These are phyloP conservation scores for Chaetodon trifasciatus DNA, from an alignment of 2,797 vertebrate genomes.

Conservation along the genomic window DNA sequence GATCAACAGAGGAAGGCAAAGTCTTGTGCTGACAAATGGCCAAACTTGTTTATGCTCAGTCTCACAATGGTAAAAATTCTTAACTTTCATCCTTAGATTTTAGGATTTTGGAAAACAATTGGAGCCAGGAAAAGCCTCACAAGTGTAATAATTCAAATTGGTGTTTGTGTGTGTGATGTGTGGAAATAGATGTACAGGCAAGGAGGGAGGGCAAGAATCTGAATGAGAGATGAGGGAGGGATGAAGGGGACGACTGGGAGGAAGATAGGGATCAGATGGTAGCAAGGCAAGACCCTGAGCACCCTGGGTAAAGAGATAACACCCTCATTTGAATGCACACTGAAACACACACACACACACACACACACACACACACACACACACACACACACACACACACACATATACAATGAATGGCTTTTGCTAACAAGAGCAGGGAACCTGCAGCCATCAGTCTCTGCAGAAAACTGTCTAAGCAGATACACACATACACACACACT, in stretches of 20 bases:
- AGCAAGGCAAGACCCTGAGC: constrained; percentile 61
- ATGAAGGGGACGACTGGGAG: constrained; percentile 36
- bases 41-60: neutral
- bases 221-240: constrained; percentile 43
- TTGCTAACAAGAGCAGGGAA: constrained; percentile 36
- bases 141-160: constrained; percentile 9
- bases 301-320: constrained; percentile 69
- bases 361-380: neutral
- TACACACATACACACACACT: neutral
- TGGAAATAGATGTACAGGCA: constrained; percentile 15
- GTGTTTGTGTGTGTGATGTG: constrained; percentile 20
- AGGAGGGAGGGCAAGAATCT: constrained; percentile 45
- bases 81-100: neutral
- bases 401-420: constrained; percentile 24
- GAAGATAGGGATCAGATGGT: constrained; percentile 66
- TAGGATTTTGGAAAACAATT: neutral
- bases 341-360: constrained; percentile 29
- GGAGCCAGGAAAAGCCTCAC: neutral
- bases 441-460: constrained; percentile 18
- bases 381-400: constrained; percentile 30
- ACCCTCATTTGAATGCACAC: constrained; percentile 68
- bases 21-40: neutral
- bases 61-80: neutral
- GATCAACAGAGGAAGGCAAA: neutral
- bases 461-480: constrained; percentile 15